phyloP scores from a whole-genome alignment of 2,113 vertebrate genomes.

The Ptilorrhoa leucosticta region DNA sequence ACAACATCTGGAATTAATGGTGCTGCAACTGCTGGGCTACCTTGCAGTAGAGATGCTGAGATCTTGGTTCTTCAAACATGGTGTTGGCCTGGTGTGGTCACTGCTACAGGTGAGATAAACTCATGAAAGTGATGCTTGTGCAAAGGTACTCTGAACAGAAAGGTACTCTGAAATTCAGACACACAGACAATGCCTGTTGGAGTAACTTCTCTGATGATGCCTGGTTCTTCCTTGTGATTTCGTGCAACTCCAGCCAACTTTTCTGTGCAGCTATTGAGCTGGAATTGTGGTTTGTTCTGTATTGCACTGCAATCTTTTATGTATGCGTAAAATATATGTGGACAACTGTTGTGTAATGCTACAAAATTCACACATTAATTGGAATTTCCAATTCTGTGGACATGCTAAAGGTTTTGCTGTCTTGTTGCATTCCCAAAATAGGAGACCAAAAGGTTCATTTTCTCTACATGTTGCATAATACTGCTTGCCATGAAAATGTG shows the following conservation, averaged over 20 bases:
- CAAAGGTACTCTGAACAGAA: background rate
- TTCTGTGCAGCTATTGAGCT: background rate
- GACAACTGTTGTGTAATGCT: background rate
- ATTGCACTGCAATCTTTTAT: background rate
- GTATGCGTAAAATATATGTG: background rate
- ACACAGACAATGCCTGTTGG: rapidly evolving
- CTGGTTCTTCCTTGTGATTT: background rate
- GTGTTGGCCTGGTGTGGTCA: background rate
- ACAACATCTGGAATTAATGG: rapidly evolving
- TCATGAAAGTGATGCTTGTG: background rate
- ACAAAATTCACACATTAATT: background rate
- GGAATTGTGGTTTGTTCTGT: background rate
- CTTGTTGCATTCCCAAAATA: background rate
- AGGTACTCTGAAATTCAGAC: background rate
- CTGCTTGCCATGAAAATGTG: background rate
- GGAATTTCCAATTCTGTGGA: background rate
- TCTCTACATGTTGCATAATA: background rate
- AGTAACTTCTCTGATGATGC: background rate
- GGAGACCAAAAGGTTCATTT: background rate
- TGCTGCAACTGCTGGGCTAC: background rate
- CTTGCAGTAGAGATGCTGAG: background rate
- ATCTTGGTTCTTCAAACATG: background rate
- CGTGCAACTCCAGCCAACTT: background rate
- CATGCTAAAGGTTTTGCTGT: background rate
- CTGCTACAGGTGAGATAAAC: background rate